Conservation (phyloP, 2,113 vertebrate species). For the Saimiri boliviensis region DNA sequence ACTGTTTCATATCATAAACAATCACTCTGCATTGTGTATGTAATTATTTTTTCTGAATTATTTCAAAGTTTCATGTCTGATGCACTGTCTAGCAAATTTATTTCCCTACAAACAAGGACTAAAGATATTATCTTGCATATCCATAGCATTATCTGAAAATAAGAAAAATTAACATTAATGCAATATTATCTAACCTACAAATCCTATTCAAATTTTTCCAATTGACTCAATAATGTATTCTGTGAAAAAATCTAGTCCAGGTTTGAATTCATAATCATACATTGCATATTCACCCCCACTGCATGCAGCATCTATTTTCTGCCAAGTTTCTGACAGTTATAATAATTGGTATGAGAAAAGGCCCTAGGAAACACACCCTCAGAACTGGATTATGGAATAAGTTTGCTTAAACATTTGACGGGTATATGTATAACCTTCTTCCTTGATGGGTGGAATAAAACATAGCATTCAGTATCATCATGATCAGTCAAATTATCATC, state of each 20-base stretch:
- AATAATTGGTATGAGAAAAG: background rate
- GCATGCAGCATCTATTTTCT: background rate
- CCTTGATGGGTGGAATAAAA: background rate
- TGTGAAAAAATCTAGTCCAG: background rate
- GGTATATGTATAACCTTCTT: background rate
- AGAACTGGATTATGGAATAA: background rate
- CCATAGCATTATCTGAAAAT: background rate
- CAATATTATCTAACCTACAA: background rate
- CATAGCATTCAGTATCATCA: background rate
- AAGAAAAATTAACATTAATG: background rate
- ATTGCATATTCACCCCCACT: background rate
- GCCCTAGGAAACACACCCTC: background rate
- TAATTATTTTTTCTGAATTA: conserved; percentile 34
- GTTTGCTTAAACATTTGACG: background rate
- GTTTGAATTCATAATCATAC: background rate
- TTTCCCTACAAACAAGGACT: background rate
- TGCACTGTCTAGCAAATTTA: background rate
- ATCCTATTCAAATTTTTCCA: background rate
- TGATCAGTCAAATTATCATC: background rate
- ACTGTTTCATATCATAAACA: background rate
- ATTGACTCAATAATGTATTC: background rate
- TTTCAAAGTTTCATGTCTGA: background rate
- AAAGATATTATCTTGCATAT: background rate
- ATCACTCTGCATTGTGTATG: background rate
- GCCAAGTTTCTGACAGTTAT: background rate